A percentile compares a stretch with the other conserved stretches of the same genome.
phyloP scores from a whole-genome alignment of 2,113 vertebrate species.

The Ifrita kowaldi region DNA sequence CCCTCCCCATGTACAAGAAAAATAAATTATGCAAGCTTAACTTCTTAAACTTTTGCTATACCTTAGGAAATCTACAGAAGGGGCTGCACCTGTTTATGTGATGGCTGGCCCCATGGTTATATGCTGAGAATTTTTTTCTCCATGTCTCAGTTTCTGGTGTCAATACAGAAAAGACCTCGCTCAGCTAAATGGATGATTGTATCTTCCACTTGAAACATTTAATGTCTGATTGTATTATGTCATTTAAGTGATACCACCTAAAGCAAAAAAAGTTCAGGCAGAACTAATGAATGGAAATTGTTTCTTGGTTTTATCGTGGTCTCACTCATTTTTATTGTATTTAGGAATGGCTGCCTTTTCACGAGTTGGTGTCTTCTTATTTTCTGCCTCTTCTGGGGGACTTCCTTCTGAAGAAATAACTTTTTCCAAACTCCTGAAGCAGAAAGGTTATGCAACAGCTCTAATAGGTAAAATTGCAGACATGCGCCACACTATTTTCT shows the following conservation, averaged over 20 bases:
- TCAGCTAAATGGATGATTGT: not conserved
- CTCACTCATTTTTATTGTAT: not conserved
- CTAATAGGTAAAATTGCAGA: slow-evolving; percentile 64
- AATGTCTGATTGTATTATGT: not conserved
- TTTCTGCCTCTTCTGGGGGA: slow-evolving; percentile 82
- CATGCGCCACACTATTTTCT: not conserved
- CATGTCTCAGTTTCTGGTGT: not conserved
- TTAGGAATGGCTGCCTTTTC: slow-evolving; percentile 70
- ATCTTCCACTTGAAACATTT: not conserved
- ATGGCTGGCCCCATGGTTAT: not conserved
- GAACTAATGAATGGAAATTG: not conserved
- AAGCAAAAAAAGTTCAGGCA: not conserved
- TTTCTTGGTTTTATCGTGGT: not conserved
- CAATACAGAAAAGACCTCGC: not conserved
- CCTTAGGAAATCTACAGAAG: not conserved
- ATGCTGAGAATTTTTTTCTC: not conserved
- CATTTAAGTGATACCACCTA: not conserved
- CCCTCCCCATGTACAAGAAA: not conserved
- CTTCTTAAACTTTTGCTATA: not conserved
- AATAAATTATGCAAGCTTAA: not conserved
- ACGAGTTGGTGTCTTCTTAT: slow-evolving; percentile 68
- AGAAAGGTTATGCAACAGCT: slow-evolving; percentile 80
- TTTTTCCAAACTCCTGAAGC: slow-evolving; percentile 77
- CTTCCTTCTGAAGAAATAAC: slow-evolving; percentile 82
- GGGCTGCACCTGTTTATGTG: not conserved